A percentile compares a stretch with the other conserved stretches of the same genome.
Evolutionary conservation across 2,113 vertebrate species (phyloP).

Genomic region (Oncorhynchus masou): DNA sequence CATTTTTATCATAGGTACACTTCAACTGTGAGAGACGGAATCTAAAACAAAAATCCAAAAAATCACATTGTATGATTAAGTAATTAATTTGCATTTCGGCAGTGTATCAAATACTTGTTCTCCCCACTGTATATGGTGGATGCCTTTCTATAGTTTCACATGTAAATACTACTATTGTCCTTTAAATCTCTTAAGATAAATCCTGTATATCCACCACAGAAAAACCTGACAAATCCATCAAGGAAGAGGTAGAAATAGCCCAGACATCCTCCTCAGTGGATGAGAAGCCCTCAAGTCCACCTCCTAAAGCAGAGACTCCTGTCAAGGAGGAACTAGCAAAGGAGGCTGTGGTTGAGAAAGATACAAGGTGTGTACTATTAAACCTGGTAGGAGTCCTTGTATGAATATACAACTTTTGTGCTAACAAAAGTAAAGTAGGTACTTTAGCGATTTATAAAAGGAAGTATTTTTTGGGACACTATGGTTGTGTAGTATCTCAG

Average conservation of each 20-base stretch:
- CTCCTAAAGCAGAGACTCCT: slow-evolving; percentile 56
- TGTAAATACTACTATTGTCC: background rate
- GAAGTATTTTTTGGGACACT: background rate
- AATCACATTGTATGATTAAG: too few species aligned
- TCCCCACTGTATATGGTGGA: too few species aligned
- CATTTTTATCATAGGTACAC: too few species aligned
- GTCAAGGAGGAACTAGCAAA: slow-evolving; percentile 59
- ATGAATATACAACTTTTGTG: background rate
- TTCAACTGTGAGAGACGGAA: too few species aligned
- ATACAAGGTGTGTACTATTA: slow-evolving; percentile 56
- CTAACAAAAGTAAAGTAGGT: background rate
- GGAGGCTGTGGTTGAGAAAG: slow-evolving; percentile 40
- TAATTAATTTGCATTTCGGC: too few species aligned
- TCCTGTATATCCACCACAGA: slow-evolving; percentile 27
- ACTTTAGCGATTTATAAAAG: background rate
- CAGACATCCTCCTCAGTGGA: slow-evolving; percentile 43
- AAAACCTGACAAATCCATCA: slow-evolving; percentile 54
- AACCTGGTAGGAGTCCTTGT: background rate
- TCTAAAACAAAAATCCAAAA: too few species aligned
- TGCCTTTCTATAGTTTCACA: too few species aligned
- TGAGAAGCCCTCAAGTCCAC: slow-evolving; percentile 45
- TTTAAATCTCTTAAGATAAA: background rate
- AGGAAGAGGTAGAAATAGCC: slow-evolving; percentile 46
- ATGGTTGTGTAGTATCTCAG: background rate
- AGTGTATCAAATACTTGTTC: too few species aligned